Evolutionary conservation across 2,888 invertebrate species (phyloP), one percentile per base, ranked within the genome.

Genomic region (Raillietiella orientalis): DNA sequence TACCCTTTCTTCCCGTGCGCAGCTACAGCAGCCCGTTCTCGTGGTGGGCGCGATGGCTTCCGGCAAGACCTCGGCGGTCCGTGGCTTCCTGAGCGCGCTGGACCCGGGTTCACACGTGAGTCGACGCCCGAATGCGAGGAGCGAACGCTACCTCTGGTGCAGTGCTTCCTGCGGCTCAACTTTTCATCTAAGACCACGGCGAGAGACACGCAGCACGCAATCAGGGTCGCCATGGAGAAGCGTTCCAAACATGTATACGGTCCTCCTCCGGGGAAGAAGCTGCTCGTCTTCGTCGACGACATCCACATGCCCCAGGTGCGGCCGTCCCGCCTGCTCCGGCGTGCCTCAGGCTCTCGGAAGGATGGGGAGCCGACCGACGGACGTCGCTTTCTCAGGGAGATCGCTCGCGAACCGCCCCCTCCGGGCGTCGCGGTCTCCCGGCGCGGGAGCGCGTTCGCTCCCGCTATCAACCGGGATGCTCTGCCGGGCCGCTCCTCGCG

Each of bases 281-380:
- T 84, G 42, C 56, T 82, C 19, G 61, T 75, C 33, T 87, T 84
- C 41, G 66, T 84, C 34, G 84, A 87, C 40, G 82, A 87, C 41
- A 66, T 84, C 65, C 79, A 82, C 42, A 82, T 82, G 79, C 82
- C 84, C 16, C 58, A 65, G 47, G 65, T 67, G 23, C n/a, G n/a
- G n/a, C n/a, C n/a, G n/a, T n/a, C n/a, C n/a, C n/a, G n/a, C n/a
- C n/a, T n/a, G n/a, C n/a, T n/a, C n/a, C n/a, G n/a, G n/a, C n/a
- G n/a, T n/a, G n/a, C n/a, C n/a, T n/a, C n/a, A n/a, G n/a, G n/a
- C n/a, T n/a, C n/a, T n/a, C n/a, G n/a, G n/a, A n/a, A n/a, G n/a
- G n/a, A n/a, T n/a, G n/a, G n/a, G n/a, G n/a, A n/a, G n/a, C n/a
- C n/a, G n/a, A n/a, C n/a, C n/a, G n/a, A n/a, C n/a, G n/a, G n/a